Conservation (phyloP, 2,888 invertebrate genomes). For the Candidula unifasciata region DNA sequence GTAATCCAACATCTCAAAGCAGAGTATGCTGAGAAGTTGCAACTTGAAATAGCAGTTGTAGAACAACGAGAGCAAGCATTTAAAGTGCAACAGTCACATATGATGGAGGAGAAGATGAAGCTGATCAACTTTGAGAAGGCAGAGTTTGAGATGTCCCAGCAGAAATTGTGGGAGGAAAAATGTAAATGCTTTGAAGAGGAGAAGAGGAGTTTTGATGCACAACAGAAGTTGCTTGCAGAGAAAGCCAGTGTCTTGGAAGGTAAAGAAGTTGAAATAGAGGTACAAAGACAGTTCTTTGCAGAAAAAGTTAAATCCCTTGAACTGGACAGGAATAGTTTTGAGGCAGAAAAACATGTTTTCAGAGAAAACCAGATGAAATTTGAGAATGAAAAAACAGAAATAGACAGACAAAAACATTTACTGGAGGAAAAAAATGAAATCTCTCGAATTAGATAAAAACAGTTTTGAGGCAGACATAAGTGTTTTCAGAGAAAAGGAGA, state of each 20-base stretch:
- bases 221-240: neutral
- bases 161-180: conserved; percentile 9
- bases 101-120: neutral
- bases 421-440: neutral
- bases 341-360: neutral
- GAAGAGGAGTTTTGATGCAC: neutral
- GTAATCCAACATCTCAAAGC: neutral
- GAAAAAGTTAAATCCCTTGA: neutral
- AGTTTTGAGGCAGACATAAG: neutral
- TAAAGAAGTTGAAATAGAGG: neutral
- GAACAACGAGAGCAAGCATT: neutral
- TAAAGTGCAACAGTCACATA: neutral
- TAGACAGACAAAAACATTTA: neutral
- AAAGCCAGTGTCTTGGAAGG: neutral
- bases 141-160: neutral
- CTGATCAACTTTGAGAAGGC: neutral
- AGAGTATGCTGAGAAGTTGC: neutral
- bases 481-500: conserved; percentile 9
- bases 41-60: neutral
- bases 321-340: neutral
- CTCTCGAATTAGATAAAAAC: neutral
- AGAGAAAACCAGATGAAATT: neutral
- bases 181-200: neutral
- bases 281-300: neutral
- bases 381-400: neutral